These are phyloP conservation scores for Corvus cornix DNA, from an alignment of 2,113 vertebrate genomes.

Conservation along the genomic window DNA sequence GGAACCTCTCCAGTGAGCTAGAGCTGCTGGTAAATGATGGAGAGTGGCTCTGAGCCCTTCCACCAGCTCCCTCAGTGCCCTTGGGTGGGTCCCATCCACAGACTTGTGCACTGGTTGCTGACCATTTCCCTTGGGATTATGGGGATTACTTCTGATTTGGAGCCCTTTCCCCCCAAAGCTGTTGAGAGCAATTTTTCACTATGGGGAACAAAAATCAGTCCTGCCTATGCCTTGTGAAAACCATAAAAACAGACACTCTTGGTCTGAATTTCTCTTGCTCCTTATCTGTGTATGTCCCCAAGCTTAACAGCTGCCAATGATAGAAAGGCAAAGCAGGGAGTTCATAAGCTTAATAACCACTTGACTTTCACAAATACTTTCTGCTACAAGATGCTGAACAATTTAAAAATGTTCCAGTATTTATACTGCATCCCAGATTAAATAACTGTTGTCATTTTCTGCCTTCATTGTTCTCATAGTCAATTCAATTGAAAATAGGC, in stretches of 20 bases:
- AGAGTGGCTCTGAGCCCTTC: not conserved
- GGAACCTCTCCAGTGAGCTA: not conserved
- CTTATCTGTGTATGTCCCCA: not conserved
- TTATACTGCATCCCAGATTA: constrained; percentile 64
- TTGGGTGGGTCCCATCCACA: not conserved
- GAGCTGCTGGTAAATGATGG: not conserved
- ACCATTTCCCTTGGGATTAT: not conserved
- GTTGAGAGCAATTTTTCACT: not conserved
- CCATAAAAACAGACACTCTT: not conserved
- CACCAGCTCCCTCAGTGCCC: not conserved
- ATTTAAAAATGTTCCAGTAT: constrained; percentile 63
- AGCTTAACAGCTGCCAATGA: not conserved
- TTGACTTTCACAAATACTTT: constrained; percentile 67
- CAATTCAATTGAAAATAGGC: constrained; percentile 45
- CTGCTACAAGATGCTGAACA: constrained; percentile 63
- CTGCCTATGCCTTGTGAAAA: not conserved
- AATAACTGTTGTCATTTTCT: constrained; percentile 52
- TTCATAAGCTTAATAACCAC: constrained; percentile 40
- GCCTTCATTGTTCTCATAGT: constrained; percentile 50
- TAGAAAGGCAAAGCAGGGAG: not conserved
- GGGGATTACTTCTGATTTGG: not conserved
- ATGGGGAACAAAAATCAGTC: not conserved
- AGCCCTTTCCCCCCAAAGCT: not conserved
- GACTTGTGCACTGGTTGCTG: not conserved
- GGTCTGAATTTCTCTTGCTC: not conserved